Evolutionary conservation across 1,140 invertebrate genomes (phyloP).

Genomic region (Anthonomus grandis): DNA sequence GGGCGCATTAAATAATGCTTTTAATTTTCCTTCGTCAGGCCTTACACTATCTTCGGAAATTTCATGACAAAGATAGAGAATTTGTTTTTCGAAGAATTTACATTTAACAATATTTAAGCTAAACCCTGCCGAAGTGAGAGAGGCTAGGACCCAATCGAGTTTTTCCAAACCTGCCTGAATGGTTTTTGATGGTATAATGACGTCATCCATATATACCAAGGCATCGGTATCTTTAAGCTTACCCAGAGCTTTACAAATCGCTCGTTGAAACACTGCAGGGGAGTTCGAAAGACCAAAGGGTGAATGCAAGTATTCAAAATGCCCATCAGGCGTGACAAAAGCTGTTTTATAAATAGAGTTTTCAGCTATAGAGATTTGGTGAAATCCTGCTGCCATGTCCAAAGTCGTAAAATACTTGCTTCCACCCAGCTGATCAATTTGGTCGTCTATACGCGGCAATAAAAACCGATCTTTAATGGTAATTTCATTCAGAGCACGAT

Average conservation of each 20-base stretch:
- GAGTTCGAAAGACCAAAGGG: constrained; percentile 51
- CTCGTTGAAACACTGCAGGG: constrained; percentile 47
- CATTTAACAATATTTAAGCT: constrained; percentile 27
- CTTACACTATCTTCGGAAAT: constrained; percentile 25
- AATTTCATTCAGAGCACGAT: constrained; percentile 41
- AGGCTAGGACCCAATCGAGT: constrained; percentile 30
- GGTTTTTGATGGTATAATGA: constrained; percentile 31
- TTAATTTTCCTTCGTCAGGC: constrained; percentile 31
- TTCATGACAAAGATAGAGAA: constrained; percentile 22
- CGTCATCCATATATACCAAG: constrained; percentile 36
- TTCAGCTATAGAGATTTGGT: constrained; percentile 40
- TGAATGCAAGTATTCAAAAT: constrained; percentile 49
- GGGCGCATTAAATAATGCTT: constrained; percentile 24
- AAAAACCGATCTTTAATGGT: constrained; percentile 47
- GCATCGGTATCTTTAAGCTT: constrained; percentile 24
- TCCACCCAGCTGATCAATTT: constrained; percentile 39
- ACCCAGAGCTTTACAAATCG: constrained; percentile 44
- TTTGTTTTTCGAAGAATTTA: constrained; percentile 16
- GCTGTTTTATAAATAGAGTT: constrained; percentile 38
- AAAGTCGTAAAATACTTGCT: constrained; percentile 35
- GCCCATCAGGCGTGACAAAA: constrained; percentile 39
- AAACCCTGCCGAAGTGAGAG: constrained; percentile 19
- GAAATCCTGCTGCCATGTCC: constrained; percentile 34
- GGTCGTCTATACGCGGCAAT: constrained; percentile 49
- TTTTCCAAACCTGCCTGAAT: constrained; percentile 31